Evolutionary conservation across 2,797 vertebrate species (phyloP).

Genomic region (Okamejei kenojei): DNA sequence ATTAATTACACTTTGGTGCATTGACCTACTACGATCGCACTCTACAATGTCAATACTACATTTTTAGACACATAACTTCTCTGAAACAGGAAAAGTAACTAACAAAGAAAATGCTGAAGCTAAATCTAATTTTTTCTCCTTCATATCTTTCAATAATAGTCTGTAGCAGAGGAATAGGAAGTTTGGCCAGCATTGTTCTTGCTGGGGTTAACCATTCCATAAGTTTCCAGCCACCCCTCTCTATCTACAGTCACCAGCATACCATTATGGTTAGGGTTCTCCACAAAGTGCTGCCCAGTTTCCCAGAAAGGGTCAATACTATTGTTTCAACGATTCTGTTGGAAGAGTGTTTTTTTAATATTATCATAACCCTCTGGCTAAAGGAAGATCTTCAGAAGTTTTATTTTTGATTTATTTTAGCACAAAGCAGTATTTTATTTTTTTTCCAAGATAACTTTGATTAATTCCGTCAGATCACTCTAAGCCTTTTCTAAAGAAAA

Average conservation of each 20-base stretch:
- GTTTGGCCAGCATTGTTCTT: not conserved
- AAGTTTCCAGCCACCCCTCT: too few species aligned
- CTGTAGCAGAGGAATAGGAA: not conserved
- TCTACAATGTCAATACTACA: not conserved
- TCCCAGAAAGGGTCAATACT: too few species aligned
- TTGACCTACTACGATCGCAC: not conserved
- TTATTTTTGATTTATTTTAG: not conserved
- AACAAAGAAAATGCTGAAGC: not conserved
- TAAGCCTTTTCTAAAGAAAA: too few species aligned
- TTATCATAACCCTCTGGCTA: too few species aligned
- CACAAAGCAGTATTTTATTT: not conserved
- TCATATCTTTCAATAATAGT: not conserved
- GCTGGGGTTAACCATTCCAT: not conserved
- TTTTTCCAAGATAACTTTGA: not conserved
- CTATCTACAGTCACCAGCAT: too few species aligned
- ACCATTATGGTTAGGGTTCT: not conserved
- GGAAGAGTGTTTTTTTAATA: too few species aligned
- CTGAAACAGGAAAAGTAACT: not conserved
- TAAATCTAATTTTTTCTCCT: not conserved
- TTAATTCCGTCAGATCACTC: not conserved
- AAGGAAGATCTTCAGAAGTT: too few species aligned
- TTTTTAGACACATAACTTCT: not conserved
- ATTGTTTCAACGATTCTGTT: too few species aligned
- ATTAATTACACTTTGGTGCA: slow-evolving; percentile 22
- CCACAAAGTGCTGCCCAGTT: not conserved